Evolutionary conservation across 2,888 invertebrate genomes (phyloP).

Genomic region (Acanthosepion pharaonis): DNA sequence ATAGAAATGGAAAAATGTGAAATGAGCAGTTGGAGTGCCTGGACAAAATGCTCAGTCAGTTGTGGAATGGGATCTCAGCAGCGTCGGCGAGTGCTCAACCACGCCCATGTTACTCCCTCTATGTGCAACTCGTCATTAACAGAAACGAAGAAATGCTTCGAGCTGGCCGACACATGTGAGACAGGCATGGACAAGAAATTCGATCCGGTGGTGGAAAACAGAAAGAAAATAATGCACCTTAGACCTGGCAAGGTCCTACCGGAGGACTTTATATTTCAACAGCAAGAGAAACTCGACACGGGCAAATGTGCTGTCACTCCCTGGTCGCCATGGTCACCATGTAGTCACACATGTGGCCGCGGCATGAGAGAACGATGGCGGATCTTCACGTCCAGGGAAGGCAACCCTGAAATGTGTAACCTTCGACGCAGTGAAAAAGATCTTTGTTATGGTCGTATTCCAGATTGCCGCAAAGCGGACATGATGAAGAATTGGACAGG

Average conservation of each 20-base stretch:
- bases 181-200: conserved; percentile 54
- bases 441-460: conserved; percentile 64
- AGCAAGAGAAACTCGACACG: conserved; percentile 59
- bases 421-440: conserved; percentile 68
- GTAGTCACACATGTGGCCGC: conserved; percentile 86
- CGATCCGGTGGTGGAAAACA: conserved; percentile 54
- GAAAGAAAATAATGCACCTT: conserved; percentile 36
- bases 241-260: conserved; percentile 50
- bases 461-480: conserved; percentile 70
- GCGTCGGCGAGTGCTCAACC: conserved; percentile 76
- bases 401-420: conserved; percentile 62
- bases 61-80: conserved; percentile 80
- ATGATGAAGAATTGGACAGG: conserved; percentile 74
- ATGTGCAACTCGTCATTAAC: conserved; percentile 67
- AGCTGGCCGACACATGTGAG: conserved; percentile 58
- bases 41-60: conserved; percentile 76
- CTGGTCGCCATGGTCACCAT: conserved; percentile 89
- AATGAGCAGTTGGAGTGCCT: conserved; percentile 76
- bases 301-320: conserved; percentile 79
- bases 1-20: conserved; percentile 78
- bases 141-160: conserved; percentile 71
- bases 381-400: conserved; percentile 63
- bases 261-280: conserved; percentile 64
- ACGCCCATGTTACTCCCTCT: conserved; percentile 63
- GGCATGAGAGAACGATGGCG: conserved; percentile 76